These are phyloP conservation scores for Scaptomyza flava DNA, from an alignment of 2,888 invertebrate genomes.

Conservation along the genomic window DNA sequence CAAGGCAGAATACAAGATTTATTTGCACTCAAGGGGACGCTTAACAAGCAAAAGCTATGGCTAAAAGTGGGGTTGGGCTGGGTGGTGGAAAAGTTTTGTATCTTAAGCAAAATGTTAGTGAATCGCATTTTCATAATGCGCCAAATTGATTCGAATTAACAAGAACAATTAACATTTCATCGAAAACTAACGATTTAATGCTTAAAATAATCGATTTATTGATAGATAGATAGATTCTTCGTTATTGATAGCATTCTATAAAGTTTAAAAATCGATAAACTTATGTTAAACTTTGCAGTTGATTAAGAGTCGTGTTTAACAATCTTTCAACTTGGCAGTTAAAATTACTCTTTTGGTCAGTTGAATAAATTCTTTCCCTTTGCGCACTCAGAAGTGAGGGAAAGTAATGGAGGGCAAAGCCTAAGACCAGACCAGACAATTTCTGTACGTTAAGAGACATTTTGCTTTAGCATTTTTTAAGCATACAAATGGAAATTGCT, in stretches of 20 bases:
- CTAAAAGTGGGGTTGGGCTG: not conserved
- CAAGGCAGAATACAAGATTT: slow-evolving; percentile 39
- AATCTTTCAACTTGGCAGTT: too few species aligned
- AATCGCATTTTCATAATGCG: slow-evolving; percentile 7
- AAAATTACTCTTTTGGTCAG: not conserved
- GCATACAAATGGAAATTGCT: slow-evolving; percentile 55
- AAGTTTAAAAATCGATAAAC: not conserved
- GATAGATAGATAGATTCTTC: too few species aligned
- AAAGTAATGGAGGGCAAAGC: not conserved
- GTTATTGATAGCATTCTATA: too few species aligned
- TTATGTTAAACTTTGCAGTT: not conserved
- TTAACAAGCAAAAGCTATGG: slow-evolving; percentile 1
- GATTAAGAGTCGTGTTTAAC: too few species aligned
- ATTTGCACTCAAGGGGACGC: slow-evolving; percentile 43
- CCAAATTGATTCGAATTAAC: not conserved
- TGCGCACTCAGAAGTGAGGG: not conserved
- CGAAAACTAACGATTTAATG: not conserved
- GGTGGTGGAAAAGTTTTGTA: not conserved
- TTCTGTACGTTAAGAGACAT: not conserved
- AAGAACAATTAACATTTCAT: not conserved
- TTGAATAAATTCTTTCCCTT: not conserved
- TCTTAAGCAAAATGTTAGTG: not conserved
- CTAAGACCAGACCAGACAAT: not conserved
- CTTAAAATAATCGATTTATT: not conserved
- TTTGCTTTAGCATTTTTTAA: not conserved